A percentile compares a stretch with the other conserved stretches of the same genome.
Evolutionary conservation across 2,113 vertebrate species (phyloP).

Genomic region (Oryzias javanicus): DNA sequence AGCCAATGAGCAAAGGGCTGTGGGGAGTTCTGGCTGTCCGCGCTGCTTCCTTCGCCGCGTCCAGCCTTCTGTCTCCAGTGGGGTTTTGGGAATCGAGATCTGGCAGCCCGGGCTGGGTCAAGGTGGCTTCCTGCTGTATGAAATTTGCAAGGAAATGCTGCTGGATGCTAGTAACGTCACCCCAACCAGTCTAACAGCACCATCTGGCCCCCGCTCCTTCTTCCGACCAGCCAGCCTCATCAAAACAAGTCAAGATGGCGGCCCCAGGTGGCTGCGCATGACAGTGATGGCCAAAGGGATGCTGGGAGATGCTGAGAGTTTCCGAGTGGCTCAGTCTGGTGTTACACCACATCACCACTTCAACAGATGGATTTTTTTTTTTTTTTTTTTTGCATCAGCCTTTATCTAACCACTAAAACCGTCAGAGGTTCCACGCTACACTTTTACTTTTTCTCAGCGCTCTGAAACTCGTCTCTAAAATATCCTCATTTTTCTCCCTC

Average conservation of each 20-base stretch:
- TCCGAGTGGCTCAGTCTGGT: constrained; percentile 45
- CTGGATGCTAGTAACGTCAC: constrained; percentile 53
- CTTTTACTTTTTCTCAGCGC: not conserved
- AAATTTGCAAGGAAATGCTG: constrained; percentile 45
- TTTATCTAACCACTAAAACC: constrained; percentile 9
- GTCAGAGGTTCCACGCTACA: constrained; percentile 16
- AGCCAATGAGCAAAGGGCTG: constrained; percentile 35
- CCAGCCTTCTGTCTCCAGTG: constrained; percentile 30
- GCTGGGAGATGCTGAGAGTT: constrained; percentile 49
- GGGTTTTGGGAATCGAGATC: constrained; percentile 51
- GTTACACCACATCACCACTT: constrained; percentile 38
- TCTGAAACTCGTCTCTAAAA: too few relatives aligned
- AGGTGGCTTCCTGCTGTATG: constrained; percentile 56
- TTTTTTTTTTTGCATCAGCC: not conserved
- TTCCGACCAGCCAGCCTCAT: constrained; percentile 57
- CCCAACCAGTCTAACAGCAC: constrained; percentile 59
- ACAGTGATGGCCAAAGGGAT: constrained; percentile 55
- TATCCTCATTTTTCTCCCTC: too few relatives aligned
- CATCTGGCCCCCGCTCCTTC: constrained; percentile 63
- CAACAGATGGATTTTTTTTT: constrained; percentile 18
- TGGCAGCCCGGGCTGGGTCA: constrained; percentile 58
- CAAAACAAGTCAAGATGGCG: constrained; percentile 73
- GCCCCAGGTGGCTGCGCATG: constrained; percentile 62
- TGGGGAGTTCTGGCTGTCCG: constrained; percentile 29
- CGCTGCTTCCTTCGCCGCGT: constrained; percentile 21